phyloP scores from a whole-genome alignment of 2,888 invertebrate species.

The Hymenopus coronatus region DNA sequence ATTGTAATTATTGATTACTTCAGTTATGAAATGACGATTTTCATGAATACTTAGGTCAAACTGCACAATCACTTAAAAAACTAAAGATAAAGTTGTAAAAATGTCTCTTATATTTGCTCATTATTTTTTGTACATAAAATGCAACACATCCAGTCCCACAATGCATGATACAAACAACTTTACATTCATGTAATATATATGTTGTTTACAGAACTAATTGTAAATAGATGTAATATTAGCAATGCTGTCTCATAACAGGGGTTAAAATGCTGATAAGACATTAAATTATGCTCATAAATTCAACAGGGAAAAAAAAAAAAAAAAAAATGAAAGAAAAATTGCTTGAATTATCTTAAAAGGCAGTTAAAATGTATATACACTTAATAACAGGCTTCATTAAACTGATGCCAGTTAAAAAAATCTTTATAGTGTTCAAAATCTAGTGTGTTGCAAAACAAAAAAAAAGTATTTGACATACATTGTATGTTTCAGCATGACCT shows the following conservation, averaged over 20 bases:
- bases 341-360: too few relatives aligned
- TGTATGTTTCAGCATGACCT: too few relatives aligned
- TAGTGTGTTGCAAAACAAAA: too few relatives aligned
- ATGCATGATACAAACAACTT: neutral
- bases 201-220: neutral
- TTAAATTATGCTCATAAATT: neutral
- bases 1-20: too few relatives aligned
- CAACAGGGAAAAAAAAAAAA: too few relatives aligned
- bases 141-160: neutral
- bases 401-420: neutral
- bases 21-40: too few relatives aligned
- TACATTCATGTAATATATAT: neutral
- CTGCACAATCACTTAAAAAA: neutral
- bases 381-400: neutral
- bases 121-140: neutral
- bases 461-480: too few relatives aligned
- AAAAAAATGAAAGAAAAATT: too few relatives aligned
- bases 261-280: neutral
- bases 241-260: neutral
- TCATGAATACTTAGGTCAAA: too few relatives aligned
- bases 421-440: neutral
- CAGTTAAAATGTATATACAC: too few relatives aligned
- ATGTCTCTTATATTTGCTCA: neutral
- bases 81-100: neutral
- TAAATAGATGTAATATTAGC: neutral